Evolutionary conservation across 1,140 invertebrate genomes (phyloP).

Genomic region (Atta cephalotes): DNA sequence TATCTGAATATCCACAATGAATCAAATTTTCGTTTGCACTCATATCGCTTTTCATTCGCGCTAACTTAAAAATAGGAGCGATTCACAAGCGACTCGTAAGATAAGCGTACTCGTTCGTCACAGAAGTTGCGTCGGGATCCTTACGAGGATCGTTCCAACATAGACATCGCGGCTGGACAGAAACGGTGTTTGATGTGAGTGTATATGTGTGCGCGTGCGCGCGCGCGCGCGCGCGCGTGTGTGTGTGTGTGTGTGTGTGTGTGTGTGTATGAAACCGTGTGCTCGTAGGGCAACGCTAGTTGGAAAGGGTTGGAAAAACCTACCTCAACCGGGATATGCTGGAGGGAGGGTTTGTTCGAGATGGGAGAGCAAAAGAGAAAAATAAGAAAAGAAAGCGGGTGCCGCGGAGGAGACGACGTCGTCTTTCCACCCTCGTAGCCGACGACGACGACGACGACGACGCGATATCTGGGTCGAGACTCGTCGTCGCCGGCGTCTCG

Average conservation of each 20-base stretch:
- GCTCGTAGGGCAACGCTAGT: slow-evolving; percentile 47
- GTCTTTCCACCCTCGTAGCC: slow-evolving; percentile 67
- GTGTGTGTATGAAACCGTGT: slow-evolving; percentile 32
- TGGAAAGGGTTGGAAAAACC: slow-evolving; percentile 77
- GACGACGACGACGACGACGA: slow-evolving; percentile 58
- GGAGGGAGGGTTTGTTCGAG: slow-evolving; percentile 63
- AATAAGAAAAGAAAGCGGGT: slow-evolving; percentile 79
- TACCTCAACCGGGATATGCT: slow-evolving; percentile 76
- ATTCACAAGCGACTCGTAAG: slow-evolving; percentile 53
- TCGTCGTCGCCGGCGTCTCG: slow-evolving; percentile 83
- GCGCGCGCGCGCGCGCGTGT: background rate
- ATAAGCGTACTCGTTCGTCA: slow-evolving; percentile 48
- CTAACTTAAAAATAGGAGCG: slow-evolving; percentile 46
- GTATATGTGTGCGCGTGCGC: background rate
- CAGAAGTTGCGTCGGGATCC: slow-evolving; percentile 8
- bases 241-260: background rate
- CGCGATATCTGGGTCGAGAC: slow-evolving; percentile 85
- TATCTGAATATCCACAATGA: background rate
- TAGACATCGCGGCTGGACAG: slow-evolving; percentile 24
- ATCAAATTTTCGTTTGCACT: background rate
- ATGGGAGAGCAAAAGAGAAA: slow-evolving; percentile 80
- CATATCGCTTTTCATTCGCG: slow-evolving; percentile 1
- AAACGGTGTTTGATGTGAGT: slow-evolving; percentile 29
- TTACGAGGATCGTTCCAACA: slow-evolving; percentile 29
- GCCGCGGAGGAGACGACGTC: slow-evolving; percentile 78